These are phyloP conservation scores for Brachionichthys hirsutus DNA, from an alignment of 2,113 vertebrate genomes.

Conservation along the genomic window DNA sequence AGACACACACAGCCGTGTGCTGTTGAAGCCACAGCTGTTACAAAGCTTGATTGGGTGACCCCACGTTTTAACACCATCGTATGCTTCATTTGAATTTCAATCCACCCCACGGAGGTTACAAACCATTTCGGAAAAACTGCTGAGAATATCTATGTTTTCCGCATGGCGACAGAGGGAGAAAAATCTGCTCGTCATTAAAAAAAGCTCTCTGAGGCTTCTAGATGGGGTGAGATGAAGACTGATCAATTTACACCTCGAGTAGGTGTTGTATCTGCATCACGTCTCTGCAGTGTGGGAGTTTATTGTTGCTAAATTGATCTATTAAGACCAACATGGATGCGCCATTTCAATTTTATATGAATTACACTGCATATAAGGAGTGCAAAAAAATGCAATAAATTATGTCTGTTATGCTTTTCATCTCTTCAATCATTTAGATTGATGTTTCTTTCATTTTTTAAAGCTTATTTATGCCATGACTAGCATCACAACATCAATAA, in stretches of 20 bases:
- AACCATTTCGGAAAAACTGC: slow-evolving; percentile 56
- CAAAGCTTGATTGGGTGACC: slow-evolving; percentile 26
- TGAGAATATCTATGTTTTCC: slow-evolving; percentile 55
- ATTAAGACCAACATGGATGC: slow-evolving; percentile 6
- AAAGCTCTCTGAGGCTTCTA: slow-evolving; percentile 16
- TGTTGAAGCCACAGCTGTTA: slow-evolving; percentile 36
- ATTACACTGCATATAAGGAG: not conserved
- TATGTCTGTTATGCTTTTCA: not conserved
- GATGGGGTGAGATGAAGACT: slow-evolving; percentile 22
- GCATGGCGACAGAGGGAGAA: slow-evolving; percentile 24
- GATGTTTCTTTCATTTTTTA: not conserved
- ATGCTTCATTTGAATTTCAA: slow-evolving; percentile 44
- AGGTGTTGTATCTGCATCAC: not conserved
- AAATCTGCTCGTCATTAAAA: no score
- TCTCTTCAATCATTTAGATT: not conserved
- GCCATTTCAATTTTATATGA: slow-evolving; percentile 7
- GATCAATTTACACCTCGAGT: slow-evolving; percentile 32
- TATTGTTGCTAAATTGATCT: slow-evolving; percentile 12
- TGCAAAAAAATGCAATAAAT: not conserved
- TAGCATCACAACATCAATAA: no score
- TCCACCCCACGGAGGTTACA: slow-evolving; percentile 25
- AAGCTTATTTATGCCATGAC: not conserved
- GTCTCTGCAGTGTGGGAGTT: slow-evolving; percentile 7
- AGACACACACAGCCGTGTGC: slow-evolving; percentile 8
- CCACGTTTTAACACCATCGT: slow-evolving; percentile 43